Conservation (phyloP, 2,797 vertebrate species). For the Enteromius trimaculatus region DNA sequence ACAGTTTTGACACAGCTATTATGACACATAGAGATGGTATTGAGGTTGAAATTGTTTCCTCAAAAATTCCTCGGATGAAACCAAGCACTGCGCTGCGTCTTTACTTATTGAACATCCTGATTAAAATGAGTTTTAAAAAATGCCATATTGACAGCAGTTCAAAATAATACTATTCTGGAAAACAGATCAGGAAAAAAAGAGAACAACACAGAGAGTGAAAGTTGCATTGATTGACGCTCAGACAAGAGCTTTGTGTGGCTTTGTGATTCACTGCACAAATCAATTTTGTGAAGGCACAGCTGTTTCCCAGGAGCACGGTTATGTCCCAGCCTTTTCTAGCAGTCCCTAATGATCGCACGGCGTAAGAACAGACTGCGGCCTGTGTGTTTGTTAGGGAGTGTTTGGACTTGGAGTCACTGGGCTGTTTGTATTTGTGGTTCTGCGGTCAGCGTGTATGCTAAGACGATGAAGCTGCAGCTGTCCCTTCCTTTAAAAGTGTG, state of each 20-base stretch:
- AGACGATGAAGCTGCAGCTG: slow-evolving; percentile 25
- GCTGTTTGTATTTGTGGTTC: slow-evolving; percentile 41
- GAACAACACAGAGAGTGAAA: neutral
- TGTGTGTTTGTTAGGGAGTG: slow-evolving; percentile 27
- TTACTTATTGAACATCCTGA: neutral
- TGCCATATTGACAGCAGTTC: neutral
- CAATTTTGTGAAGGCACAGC: slow-evolving; percentile 32
- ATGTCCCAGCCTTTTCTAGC: slow-evolving; percentile 14
- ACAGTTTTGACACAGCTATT: neutral
- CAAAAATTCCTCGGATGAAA: neutral
- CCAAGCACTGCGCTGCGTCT: neutral
- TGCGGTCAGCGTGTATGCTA: slow-evolving; percentile 34
- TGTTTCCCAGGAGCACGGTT: slow-evolving; percentile 34
- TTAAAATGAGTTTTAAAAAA: neutral
- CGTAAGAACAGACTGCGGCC: slow-evolving; percentile 2
- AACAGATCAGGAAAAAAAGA: neutral
- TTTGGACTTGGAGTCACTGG: slow-evolving; percentile 34
- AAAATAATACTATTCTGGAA: neutral
- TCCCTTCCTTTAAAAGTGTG: slow-evolving; percentile 33
- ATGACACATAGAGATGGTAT: neutral
- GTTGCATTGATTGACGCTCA: slow-evolving; percentile 21
- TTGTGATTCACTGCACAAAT: slow-evolving; percentile 42
- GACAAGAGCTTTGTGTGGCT: slow-evolving; percentile 21
- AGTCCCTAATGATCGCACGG: slow-evolving; percentile 27
- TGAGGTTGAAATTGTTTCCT: slow-evolving; percentile 9